A percentile compares a stretch with the other conserved stretches of the same genome.
phyloP scores from a whole-genome alignment of 2,888 invertebrate species.

The Philaethria dido region DNA sequence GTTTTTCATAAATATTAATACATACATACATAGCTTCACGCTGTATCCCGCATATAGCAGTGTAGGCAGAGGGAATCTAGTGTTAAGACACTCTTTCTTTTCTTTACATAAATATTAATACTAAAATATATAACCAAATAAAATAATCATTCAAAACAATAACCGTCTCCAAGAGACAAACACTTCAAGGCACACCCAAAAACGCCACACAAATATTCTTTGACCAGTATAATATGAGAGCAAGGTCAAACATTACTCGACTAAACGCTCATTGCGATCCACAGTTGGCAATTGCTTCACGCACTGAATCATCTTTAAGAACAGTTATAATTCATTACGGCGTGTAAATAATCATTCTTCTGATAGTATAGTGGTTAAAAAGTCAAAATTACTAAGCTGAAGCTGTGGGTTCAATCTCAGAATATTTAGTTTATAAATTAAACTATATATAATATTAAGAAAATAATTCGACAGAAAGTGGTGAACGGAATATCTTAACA shows the following conservation, averaged over 20 bases:
- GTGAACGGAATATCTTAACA: no score
- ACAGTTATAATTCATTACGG: constrained; percentile 8
- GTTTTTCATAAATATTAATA: no score
- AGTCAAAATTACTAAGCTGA: background rate
- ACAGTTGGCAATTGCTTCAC: constrained; percentile 58
- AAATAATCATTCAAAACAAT: background rate
- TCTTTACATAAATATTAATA: no score
- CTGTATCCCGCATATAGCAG: no score
- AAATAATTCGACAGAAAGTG: no score
- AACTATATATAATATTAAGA: no score
- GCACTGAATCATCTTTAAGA: constrained; percentile 40
- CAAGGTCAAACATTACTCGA: constrained; percentile 64
- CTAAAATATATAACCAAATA: no score
- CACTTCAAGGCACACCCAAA: constrained; percentile 34
- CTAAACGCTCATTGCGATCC: constrained; percentile 46
- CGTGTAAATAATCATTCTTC: background rate
- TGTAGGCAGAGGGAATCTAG: no score
- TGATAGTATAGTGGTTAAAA: background rate
- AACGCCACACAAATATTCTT: constrained; percentile 49
- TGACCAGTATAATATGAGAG: constrained; percentile 63
- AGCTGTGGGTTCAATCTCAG: background rate
- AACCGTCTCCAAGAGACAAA: constrained; percentile 28
- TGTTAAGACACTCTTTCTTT: no score
- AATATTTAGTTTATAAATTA: background rate
- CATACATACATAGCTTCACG: no score